Base-by-base conservation (phyloP, 92 coral and sea anemone species). In the Epizoanthus illoricatus region DNA sequence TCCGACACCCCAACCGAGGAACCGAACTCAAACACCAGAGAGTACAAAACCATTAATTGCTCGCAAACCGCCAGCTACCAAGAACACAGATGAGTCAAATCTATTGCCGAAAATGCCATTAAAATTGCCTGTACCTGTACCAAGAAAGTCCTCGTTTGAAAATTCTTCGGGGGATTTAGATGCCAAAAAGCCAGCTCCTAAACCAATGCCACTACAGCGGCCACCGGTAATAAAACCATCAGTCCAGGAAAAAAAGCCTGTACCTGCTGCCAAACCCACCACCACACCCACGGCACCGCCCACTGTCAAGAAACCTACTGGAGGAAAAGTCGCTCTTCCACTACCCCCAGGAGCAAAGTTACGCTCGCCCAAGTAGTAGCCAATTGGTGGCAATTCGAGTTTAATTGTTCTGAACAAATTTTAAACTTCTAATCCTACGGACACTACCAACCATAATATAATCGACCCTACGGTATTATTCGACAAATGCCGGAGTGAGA, bases 341-440 rank as follows among this genome's bases (percentile, higher is more conserved):
- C 69, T 78, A 13, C 82, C 82, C 59, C 82, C 82, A 43, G 82
- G 82, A 42, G 61, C 82, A 24, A 78, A 45, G 43, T 45, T 78
- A 13, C 82, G 82, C 12, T 78, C 47, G 60, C 21, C 45, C 45
- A 33, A 13, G 72, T 67, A 4, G 20, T 23, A 4, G 40, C 40
- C n/a, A 21, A 65, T 5, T 67, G 72, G 39, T 33, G 11, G 11
- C 0, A 65, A 23, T 23, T 65, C 5, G 17, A 52, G 3, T 52
- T 28, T 52, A 9, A 52, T 49, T 49, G 56, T 49, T 49, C 11
- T 13, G 15, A 49, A 49, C 56, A 49, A 49, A 45, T 5, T 1
- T 42, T 47, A 47, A 47, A 47, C 11, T 47, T 47, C 10, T 5
- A 28, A 28, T 28, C 33, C 33, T 28, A 28, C 33, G 33, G 33